Evolutionary conservation across 2,888 invertebrate species (phyloP).

Genomic region (Drosophila vallismaia): DNA sequence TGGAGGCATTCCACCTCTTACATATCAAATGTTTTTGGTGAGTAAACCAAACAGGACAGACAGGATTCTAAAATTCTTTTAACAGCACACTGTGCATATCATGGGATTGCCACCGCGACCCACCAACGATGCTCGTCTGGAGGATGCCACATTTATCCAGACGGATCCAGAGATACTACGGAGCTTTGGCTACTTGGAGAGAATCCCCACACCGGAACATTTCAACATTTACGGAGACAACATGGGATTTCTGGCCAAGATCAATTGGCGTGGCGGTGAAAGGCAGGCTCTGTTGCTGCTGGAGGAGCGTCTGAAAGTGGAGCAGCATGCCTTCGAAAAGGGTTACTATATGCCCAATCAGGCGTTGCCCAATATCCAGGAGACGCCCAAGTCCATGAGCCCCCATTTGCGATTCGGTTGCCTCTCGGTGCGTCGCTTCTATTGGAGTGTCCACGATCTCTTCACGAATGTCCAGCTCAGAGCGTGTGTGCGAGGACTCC

Average conservation of each 20-base stretch:
- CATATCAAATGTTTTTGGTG: slow-evolving; percentile 89
- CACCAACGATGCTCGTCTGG: slow-evolving; percentile 84
- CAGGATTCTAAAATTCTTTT: not conserved
- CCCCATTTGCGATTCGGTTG: slow-evolving; percentile 90
- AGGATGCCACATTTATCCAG: slow-evolving; percentile 84
- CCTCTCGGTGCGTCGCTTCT: slow-evolving; percentile 89
- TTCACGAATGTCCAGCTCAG: slow-evolving; percentile 85
- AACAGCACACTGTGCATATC: slow-evolving; percentile 86
- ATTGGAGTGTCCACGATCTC: slow-evolving; percentile 89
- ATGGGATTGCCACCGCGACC: slow-evolving; percentile 87
- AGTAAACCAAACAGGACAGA: no score
- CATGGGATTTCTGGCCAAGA: slow-evolving; percentile 77
- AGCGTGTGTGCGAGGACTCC: slow-evolving; percentile 68
- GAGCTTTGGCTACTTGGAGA: slow-evolving; percentile 85
- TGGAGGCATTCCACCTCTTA: slow-evolving; percentile 89
- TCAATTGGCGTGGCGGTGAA: slow-evolving; percentile 89
- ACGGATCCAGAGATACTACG: slow-evolving; percentile 84
- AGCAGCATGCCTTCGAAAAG: slow-evolving; percentile 85
- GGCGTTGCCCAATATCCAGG: slow-evolving; percentile 87
- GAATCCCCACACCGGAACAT: slow-evolving; percentile 86
- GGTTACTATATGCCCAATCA: slow-evolving; percentile 89
- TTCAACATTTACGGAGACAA: slow-evolving; percentile 85
- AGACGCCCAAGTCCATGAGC: slow-evolving; percentile 88
- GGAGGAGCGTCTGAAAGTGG: slow-evolving; percentile 85
- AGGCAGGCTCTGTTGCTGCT: slow-evolving; percentile 86